These are phyloP conservation scores for Oplegnathus fasciatus DNA, from an alignment of 2,113 vertebrate genomes.

Conservation along the genomic window DNA sequence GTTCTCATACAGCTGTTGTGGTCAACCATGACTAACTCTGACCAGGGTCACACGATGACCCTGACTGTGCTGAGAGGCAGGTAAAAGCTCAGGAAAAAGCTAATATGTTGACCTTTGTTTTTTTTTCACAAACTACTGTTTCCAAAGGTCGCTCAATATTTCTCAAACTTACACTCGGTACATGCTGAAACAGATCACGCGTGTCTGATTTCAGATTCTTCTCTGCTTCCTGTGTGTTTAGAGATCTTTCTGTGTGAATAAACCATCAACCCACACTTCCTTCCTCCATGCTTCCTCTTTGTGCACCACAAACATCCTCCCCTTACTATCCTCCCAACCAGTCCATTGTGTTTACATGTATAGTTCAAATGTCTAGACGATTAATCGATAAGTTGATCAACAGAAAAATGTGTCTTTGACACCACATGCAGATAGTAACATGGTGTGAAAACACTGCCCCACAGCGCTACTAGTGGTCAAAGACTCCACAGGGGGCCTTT, in stretches of 20 bases:
- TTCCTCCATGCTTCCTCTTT: not conserved
- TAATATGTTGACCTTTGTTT: not conserved
- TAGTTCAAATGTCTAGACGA: not conserved
- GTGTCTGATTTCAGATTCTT: not conserved
- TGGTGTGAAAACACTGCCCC: too few relatives aligned
- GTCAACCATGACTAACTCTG: too few relatives aligned
- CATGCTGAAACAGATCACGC: not conserved
- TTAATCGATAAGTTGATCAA: not conserved
- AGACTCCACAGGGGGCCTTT: too few relatives aligned
- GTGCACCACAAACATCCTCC: not conserved
- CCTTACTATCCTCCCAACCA: too few relatives aligned
- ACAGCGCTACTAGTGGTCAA: too few relatives aligned
- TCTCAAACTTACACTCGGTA: not conserved
- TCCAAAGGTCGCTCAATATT: not conserved
- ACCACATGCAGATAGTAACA: too few relatives aligned
- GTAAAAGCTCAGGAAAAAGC: not conserved
- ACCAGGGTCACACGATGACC: not conserved
- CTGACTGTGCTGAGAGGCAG: not conserved
- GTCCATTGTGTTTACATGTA: too few relatives aligned
- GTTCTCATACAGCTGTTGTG: too few relatives aligned
- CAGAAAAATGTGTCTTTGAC: too few relatives aligned
- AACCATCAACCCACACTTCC: not conserved
- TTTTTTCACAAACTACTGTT: not conserved
- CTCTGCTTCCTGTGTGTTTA: not conserved
- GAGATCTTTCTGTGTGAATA: not conserved